These are phyloP conservation scores for Leptoteleia sp. DNA, from an alignment of 1,140 invertebrate species.

Conservation along the genomic window DNA sequence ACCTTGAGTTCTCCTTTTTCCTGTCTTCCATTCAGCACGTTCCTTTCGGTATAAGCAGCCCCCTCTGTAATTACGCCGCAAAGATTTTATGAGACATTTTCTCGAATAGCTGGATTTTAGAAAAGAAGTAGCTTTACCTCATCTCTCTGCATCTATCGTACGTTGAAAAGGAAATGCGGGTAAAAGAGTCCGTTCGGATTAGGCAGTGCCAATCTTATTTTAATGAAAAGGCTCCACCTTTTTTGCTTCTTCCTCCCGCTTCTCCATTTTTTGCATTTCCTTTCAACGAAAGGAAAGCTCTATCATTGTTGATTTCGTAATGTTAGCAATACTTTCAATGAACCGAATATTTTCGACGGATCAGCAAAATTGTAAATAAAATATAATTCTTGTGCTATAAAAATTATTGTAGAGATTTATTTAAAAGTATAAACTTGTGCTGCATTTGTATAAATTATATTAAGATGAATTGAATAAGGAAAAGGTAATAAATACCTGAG, in stretches of 20 bases:
- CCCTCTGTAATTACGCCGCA: constrained; percentile 44
- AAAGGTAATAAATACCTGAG: too few relatives aligned
- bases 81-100: constrained; percentile 70
- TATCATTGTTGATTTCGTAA: constrained; percentile 58
- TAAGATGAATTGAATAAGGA: too few relatives aligned
- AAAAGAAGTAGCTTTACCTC: constrained; percentile 67
- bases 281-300: constrained; percentile 45
- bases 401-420: too few relatives aligned
- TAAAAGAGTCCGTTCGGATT: constrained; percentile 67
- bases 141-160: constrained; percentile 63
- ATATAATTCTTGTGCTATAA: too few relatives aligned
- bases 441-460: too few relatives aligned
- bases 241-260: constrained; percentile 37
- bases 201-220: constrained; percentile 68
- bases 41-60: constrained; percentile 38
- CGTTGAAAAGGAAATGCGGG: constrained; percentile 66
- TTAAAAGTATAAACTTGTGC: too few relatives aligned
- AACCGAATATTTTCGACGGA: neutral
- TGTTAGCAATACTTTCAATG: constrained; percentile 36
- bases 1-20: constrained; percentile 8
- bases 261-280: constrained; percentile 54
- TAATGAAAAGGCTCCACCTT: constrained; percentile 62
- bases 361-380: neutral
- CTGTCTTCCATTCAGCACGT: constrained; percentile 8
- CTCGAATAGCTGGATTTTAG: constrained; percentile 67